Percentiles rank a stretch among this genome's conserved stretches.
Conservation (phyloP, 92 coral and sea anemone species). For the Umimayanthus kanabou region DNA sequence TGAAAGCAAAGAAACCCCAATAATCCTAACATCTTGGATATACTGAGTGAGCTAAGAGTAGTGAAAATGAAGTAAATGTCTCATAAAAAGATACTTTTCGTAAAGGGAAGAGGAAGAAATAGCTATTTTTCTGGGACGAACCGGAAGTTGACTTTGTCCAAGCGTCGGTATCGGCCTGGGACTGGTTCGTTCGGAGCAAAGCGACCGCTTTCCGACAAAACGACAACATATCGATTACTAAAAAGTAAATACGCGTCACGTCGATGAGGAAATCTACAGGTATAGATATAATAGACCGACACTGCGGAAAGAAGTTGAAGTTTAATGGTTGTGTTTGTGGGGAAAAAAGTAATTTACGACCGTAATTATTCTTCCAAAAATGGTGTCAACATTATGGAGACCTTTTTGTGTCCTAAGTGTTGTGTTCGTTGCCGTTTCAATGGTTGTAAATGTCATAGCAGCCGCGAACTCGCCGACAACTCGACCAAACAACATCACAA, state of each 20-base stretch:
- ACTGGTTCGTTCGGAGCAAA: background rate
- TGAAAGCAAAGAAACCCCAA: too few species aligned
- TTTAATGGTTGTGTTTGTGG: background rate
- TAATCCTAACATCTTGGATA: too few species aligned
- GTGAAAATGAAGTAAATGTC: background rate
- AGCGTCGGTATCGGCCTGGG: background rate
- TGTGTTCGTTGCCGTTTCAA: conserved; percentile 9
- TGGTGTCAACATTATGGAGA: conserved; percentile 22
- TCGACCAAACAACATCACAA: conserved; percentile 11
- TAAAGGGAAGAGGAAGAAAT: background rate
- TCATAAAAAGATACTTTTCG: background rate
- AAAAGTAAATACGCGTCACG: conserved; percentile 44
- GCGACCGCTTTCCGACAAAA: background rate
- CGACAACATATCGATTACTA: conserved; percentile 32
- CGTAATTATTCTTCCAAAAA: background rate
- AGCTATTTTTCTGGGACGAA: background rate
- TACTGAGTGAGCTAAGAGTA: background rate
- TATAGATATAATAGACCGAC: background rate
- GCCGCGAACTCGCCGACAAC: background rate
- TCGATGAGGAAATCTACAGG: conserved; percentile 42
- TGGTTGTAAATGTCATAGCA: background rate
- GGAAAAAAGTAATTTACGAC: background rate
- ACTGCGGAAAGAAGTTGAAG: background rate
- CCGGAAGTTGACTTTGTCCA: background rate
- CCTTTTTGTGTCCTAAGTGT: background rate